Conservation (phyloP, 2,113 vertebrate species). For the Solea senegalensis region DNA sequence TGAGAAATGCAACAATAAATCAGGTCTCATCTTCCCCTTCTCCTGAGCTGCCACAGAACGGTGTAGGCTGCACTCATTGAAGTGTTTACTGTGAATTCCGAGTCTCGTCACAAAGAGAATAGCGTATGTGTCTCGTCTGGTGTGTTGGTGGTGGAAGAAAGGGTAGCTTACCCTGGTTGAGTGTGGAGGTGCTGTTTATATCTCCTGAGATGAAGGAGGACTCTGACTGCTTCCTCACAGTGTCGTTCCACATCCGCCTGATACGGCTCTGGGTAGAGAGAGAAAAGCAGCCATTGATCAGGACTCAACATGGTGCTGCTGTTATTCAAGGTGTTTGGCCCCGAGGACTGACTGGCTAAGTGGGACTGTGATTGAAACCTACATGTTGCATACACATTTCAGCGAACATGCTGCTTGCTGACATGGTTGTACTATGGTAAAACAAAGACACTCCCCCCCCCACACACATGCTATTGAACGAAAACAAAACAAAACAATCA, state of each 20-base stretch:
- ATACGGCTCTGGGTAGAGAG: conserved; percentile 91
- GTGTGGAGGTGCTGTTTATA: conserved; percentile 99
- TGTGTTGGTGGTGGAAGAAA: conserved; percentile 22
- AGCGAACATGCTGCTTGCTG: conserved; percentile 28
- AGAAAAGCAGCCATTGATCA: conserved; percentile 66
- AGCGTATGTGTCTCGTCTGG: conserved; percentile 37
- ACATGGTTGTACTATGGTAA: conserved; percentile 11
- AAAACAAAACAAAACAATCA: not conserved
- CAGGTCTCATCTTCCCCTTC: conserved; percentile 16
- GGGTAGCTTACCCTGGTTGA: conserved; percentile 95
- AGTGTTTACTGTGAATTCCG: conserved; percentile 57
- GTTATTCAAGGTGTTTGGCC: conserved; percentile 35
- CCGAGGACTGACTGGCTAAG: conserved; percentile 30
- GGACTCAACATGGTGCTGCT: conserved; percentile 43
- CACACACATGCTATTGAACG: conserved; percentile 32
- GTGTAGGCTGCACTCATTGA: conserved; percentile 61
- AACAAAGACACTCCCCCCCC: conserved; percentile 17
- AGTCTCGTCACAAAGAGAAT: conserved; percentile 63
- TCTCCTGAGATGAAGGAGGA: conserved; percentile 99
- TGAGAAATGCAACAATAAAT: conserved; percentile 45
- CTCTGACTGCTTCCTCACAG: conserved; percentile 99
- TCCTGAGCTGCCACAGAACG: conserved; percentile 55
- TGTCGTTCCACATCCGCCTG: conserved; percentile 99
- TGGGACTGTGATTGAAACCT: conserved; percentile 33
- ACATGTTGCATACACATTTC: conserved; percentile 1